Conservation (phyloP, 2,797 vertebrate species). For the Nothura maculosa region DNA sequence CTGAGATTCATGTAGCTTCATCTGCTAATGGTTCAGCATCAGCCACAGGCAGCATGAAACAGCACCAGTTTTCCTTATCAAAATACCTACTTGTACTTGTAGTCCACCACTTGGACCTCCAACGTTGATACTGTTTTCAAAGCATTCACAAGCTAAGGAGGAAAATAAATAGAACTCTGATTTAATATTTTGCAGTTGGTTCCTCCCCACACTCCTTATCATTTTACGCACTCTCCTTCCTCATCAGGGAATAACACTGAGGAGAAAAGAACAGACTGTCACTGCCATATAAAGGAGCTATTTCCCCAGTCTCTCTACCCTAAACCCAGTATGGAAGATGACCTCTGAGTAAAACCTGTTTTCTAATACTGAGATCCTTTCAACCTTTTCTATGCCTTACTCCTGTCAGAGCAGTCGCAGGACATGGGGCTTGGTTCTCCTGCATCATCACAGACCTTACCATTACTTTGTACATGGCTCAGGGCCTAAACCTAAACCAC, state of each 20-base stretch:
- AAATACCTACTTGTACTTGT: conserved; percentile 94
- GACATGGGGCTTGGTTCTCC: background rate
- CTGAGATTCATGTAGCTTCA: rapidly evolving
- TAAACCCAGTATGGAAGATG: background rate
- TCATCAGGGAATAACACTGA: background rate
- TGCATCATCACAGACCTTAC: background rate
- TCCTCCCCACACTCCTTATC: background rate
- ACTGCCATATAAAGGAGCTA: background rate
- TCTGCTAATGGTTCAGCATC: background rate
- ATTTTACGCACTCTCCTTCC: background rate
- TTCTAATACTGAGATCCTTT: background rate
- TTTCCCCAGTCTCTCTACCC: background rate
- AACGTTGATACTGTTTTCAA: conserved; percentile 91
- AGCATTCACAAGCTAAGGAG: conserved; percentile 90
- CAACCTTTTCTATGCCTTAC: rapidly evolving
- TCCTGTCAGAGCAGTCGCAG: background rate
- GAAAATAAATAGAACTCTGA: conserved; percentile 35
- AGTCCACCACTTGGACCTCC: conserved; percentile 95
- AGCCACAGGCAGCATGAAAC: background rate
- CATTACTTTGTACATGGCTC: background rate
- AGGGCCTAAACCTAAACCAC: background rate
- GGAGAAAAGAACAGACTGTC: background rate
- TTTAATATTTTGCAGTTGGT: background rate
- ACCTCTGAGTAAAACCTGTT: background rate
- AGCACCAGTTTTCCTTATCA: background rate